Conservation (phyloP, 2,113 vertebrate genomes). For the Muntiacus reevesi region DNA sequence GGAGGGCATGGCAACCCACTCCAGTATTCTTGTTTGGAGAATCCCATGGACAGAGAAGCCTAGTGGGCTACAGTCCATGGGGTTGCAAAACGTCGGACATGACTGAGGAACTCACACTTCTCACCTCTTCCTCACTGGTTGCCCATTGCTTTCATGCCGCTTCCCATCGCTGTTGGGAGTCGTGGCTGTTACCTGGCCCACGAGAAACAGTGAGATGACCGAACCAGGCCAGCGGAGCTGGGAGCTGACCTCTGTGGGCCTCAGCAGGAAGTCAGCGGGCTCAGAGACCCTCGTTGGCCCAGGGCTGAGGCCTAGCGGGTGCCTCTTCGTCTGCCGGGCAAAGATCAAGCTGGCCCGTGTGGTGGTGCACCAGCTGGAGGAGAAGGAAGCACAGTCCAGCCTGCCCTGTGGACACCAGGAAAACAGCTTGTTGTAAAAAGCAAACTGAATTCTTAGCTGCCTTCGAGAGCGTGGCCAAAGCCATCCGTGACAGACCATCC, state of each 20-base stretch:
- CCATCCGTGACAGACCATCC: neutral
- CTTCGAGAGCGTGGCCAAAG: neutral
- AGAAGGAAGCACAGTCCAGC: neutral
- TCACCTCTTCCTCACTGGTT: neutral
- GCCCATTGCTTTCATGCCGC: neutral
- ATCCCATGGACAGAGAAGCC: neutral
- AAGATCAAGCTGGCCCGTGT: neutral
- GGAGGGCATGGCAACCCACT: neutral
- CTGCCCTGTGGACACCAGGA: neutral
- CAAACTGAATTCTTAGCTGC: neutral
- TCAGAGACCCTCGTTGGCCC: neutral
- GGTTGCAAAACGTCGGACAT: accelerated
- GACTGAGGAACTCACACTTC: neutral
- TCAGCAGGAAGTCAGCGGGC: neutral
- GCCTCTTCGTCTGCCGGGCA: neutral
- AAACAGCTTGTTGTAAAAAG: neutral
- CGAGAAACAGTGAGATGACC: neutral
- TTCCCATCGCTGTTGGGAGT: neutral
- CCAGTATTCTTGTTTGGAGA: neutral
- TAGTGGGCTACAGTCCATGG: neutral
- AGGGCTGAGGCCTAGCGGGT: neutral
- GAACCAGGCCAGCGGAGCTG: neutral
- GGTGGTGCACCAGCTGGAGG: neutral
- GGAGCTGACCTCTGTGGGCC: neutral
- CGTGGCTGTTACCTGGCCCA: accelerated